A percentile compares a stretch with the other conserved stretches of the same genome.
Evolutionary conservation across 2,797 vertebrate genomes (phyloP).

Genomic region (Rhinatrema bivittatum): DNA sequence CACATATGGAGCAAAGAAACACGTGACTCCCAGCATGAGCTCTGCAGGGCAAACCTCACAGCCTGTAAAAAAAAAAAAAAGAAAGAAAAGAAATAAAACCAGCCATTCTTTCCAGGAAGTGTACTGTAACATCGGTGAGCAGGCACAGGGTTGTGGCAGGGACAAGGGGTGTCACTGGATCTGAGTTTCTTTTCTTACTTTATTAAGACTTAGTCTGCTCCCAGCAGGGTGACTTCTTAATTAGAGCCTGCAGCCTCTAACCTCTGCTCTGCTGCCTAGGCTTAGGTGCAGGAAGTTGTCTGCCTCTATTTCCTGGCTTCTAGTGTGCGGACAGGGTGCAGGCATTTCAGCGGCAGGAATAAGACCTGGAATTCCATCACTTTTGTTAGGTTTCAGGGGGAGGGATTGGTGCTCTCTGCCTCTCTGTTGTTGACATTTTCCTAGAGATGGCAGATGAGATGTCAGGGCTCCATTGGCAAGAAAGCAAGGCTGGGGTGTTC

Average conservation of each 20-base stretch:
- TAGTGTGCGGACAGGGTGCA: conserved; percentile 62
- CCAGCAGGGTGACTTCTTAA: conserved; percentile 73
- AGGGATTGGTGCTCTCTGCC: conserved; percentile 34
- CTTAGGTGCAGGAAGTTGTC: conserved; percentile 80
- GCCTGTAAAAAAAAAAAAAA: no score
- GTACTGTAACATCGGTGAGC: no score
- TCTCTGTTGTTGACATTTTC: conserved; percentile 24
- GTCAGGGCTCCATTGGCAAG: neutral
- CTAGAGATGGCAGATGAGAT: conserved; percentile 2
- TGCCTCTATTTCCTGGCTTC: conserved; percentile 76
- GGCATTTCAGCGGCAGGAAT: no score
- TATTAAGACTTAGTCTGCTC: conserved; percentile 61
- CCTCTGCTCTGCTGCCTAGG: conserved; percentile 72
- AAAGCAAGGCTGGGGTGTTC: neutral
- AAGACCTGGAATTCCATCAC: no score
- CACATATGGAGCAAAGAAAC: no score
- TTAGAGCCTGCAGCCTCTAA: conserved; percentile 66
- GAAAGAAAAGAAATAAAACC: no score
- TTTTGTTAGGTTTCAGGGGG: conserved; percentile 57
- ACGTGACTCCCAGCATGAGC: no score
- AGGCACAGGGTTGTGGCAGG: neutral
- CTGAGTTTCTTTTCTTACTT: conserved; percentile 47
- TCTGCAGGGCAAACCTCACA: no score
- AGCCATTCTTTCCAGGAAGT: no score
- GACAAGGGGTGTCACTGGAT: conserved; percentile 27